Conservation (phyloP, 2,888 invertebrate species). For the Belgica antarctica region DNA sequence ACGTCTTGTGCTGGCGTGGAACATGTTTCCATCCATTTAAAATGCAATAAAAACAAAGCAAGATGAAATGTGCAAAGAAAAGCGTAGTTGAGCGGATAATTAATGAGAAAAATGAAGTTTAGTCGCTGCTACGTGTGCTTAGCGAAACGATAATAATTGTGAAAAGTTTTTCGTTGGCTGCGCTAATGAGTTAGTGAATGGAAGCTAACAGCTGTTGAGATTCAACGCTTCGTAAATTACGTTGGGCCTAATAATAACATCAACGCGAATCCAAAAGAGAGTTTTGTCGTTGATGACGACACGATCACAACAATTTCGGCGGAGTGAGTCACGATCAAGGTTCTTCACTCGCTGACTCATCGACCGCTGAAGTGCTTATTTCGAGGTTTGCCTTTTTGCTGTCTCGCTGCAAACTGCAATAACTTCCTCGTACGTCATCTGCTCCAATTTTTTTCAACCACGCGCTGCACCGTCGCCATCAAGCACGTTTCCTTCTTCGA, state of each 20-base stretch:
- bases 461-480: not conserved
- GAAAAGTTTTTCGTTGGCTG: not conserved
- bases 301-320: not conserved
- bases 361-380: not conserved
- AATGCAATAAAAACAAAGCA: too few species aligned
- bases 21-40: not conserved
- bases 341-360: not conserved
- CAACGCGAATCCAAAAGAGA: not conserved
- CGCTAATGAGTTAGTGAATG: slow-evolving; percentile 24
- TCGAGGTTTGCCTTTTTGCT: slow-evolving; percentile 8
- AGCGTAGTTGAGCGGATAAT: slow-evolving; percentile 7
- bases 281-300: not conserved
- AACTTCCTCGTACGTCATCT: slow-evolving; percentile 11
- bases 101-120: not conserved
- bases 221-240: slow-evolving; percentile 19
- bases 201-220: slow-evolving; percentile 28
- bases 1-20: too few species aligned
- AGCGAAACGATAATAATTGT: not conserved
- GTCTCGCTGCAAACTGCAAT: not conserved
- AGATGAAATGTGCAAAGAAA: too few species aligned
- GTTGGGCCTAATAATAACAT: not conserved
- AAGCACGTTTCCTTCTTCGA: too few species aligned
- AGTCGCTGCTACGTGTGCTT: not conserved
- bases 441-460: not conserved
- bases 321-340: slow-evolving; percentile 22